Percentiles rank a stretch among this genome's conserved stretches.
Evolutionary conservation across 2,797 vertebrate species (phyloP).

Genomic region (Champsocephalus gunnari): DNA sequence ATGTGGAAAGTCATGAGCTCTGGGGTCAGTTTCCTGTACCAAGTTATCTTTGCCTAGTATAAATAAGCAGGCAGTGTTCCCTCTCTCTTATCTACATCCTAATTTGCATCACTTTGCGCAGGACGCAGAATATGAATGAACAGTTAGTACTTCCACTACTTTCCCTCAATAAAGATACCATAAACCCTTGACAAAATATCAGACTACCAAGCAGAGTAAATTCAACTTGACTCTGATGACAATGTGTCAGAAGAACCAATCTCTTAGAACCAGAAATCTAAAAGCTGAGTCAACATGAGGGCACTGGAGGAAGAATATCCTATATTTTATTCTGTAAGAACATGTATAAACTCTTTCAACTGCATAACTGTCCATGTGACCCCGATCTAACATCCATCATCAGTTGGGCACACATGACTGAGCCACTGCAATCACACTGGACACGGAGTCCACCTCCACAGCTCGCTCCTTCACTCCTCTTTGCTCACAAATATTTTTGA

Average conservation of each 20-base stretch:
- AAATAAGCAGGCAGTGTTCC: background rate
- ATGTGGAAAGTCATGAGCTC: slow-evolving; percentile 12
- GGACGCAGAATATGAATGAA: slow-evolving; percentile 31
- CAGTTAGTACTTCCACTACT: slow-evolving; percentile 17
- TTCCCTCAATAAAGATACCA: slow-evolving; percentile 32
- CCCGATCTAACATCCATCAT: slow-evolving; percentile 42
- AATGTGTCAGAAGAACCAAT: too few species aligned
- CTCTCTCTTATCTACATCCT: slow-evolving; percentile 22
- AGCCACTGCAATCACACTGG: slow-evolving; percentile 50
- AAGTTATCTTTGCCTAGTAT: slow-evolving; percentile 17
- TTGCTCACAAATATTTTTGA: slow-evolving; percentile 46
- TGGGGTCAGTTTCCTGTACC: background rate
- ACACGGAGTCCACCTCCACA: slow-evolving; percentile 39
- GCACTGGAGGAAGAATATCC: too few species aligned
- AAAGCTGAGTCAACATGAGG: too few species aligned
- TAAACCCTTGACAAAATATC: slow-evolving; percentile 17
- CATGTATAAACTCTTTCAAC: background rate
- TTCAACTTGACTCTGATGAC: background rate
- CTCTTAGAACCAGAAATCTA: too few species aligned
- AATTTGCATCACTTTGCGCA: slow-evolving; percentile 57
- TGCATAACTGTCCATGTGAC: slow-evolving; percentile 27
- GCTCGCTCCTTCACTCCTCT: slow-evolving; percentile 30
- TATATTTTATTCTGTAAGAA: too few species aligned
- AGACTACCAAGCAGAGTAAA: background rate
- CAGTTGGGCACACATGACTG: slow-evolving; percentile 60